Percentiles rank a stretch among this genome's conserved stretches.
Conservation (phyloP, 2,888 invertebrate genomes). For the Chalcosyrphus nemorum region DNA sequence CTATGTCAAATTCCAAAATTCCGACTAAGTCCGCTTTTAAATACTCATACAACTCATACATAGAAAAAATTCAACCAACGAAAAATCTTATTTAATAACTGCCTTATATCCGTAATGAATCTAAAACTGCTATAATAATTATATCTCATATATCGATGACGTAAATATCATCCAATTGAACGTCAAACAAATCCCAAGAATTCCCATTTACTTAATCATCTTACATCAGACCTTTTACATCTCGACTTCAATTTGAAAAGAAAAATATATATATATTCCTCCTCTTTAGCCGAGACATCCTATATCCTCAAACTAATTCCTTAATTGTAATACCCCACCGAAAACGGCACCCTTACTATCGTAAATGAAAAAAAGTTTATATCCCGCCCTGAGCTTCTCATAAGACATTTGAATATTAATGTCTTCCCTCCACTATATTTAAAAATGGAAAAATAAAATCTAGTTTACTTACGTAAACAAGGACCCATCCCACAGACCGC, state of each 20-base stretch:
- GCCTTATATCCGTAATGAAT: too few relatives aligned
- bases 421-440: constrained; percentile 31
- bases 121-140: too few relatives aligned
- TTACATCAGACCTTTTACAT: background rate
- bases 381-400: background rate
- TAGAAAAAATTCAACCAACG: too few relatives aligned
- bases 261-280: too few relatives aligned
- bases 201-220: background rate
- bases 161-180: background rate
- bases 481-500: background rate
- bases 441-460: constrained; percentile 30
- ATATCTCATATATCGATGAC: background rate
- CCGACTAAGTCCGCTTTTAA: too few relatives aligned
- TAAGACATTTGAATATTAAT: constrained; percentile 53
- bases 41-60: too few relatives aligned
- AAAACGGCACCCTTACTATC: background rate
- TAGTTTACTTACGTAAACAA: constrained; percentile 30
- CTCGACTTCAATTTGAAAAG: background rate
- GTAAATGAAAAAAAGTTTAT: constrained; percentile 11
- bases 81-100: too few relatives aligned
- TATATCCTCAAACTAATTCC: background rate
- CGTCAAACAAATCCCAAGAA: background rate
- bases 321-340: constrained; percentile 1
- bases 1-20: too few relatives aligned
- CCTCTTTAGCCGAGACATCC: background rate